phyloP scores from a whole-genome alignment of 2,888 invertebrate species.

The Drosophila merina region DNA sequence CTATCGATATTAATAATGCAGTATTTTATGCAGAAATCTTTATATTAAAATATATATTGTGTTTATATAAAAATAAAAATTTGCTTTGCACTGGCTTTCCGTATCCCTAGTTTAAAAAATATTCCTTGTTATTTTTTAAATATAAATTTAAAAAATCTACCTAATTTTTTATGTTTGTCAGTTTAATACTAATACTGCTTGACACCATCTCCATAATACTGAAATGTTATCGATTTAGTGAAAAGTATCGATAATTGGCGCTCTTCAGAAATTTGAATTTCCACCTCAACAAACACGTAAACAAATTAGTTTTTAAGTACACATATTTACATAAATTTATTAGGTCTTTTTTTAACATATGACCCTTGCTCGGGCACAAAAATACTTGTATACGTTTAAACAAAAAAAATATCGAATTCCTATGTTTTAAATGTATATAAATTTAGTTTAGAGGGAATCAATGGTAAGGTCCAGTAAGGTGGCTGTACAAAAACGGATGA shows the following conservation, averaged over 20 bases:
- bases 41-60: no score
- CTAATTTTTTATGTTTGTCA: no score
- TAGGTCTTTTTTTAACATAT: not conserved
- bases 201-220: no score
- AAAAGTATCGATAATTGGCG: no score
- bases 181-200: no score
- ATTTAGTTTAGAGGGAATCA: not conserved
- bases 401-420: not conserved
- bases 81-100: no score
- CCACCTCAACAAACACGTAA: not conserved
- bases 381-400: not conserved
- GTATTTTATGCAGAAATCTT: not conserved
- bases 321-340: slow-evolving; percentile 1
- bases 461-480: not conserved
- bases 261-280: not conserved
- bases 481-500: no score
- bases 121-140: no score
- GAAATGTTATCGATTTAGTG: no score
- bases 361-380: not conserved
- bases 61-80: no score
- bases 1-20: not conserved
- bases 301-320: not conserved
- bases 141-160: no score
- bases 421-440: not conserved
- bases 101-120: no score